Conservation (phyloP, 1,140 invertebrate species). For the Zaprionus inermis region DNA sequence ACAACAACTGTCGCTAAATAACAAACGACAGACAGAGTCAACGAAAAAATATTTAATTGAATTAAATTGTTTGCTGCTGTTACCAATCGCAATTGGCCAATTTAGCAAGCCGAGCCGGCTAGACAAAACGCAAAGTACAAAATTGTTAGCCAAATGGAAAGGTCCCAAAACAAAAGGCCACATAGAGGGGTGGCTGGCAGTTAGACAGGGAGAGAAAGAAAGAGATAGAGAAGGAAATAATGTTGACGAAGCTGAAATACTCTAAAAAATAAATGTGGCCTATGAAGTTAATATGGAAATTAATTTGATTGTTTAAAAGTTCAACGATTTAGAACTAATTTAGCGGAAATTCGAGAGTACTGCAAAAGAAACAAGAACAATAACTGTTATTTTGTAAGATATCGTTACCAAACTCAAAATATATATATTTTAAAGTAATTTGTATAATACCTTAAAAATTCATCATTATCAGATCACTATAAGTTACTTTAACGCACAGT, state of each 20-base stretch:
- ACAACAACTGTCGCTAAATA: slow-evolving; percentile 78
- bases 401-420: no score
- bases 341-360: no score
- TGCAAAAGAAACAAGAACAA: no score
- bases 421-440: no score
- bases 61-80: slow-evolving; percentile 83
- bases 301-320: neutral
- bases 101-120: slow-evolving; percentile 52
- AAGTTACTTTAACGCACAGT: no score
- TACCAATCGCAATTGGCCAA: slow-evolving; percentile 83
- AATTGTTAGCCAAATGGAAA: slow-evolving; percentile 78
- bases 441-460: no score
- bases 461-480: no score
- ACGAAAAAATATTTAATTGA: slow-evolving; percentile 82
- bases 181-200: neutral
- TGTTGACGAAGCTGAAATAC: neutral
- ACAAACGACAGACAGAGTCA: slow-evolving; percentile 78
- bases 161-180: slow-evolving; percentile 30
- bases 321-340: no score
- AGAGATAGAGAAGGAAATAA: slow-evolving; percentile 6
- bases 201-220: neutral
- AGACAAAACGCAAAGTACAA: slow-evolving; percentile 68
- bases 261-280: neutral
- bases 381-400: no score
- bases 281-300: neutral